Base-by-base conservation (phyloP, 2,888 invertebrate genomes). In the Venusia cambrica region DNA sequence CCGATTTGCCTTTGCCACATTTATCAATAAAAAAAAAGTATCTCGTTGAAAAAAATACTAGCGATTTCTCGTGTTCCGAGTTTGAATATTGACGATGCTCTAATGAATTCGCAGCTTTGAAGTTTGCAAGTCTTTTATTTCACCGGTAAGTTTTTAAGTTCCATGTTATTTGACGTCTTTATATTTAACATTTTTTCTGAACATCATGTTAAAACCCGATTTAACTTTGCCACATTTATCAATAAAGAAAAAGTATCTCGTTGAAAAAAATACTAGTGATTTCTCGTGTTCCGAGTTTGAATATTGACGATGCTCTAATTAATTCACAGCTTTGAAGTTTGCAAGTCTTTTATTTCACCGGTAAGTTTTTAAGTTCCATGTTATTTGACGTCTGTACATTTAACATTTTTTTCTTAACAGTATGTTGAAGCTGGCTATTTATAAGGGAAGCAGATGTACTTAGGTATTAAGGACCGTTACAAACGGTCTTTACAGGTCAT, bases 81-180 rank as follows among this genome's bases (percentile, higher is more conserved):
- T 26, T 40, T 9, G 45, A 39, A 41, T 53, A 43, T 48, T 40
- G 44, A 61, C 57, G 57, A 63, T 68, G 68, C 51, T 52, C 39
- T 54, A 44, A 62, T 64, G 48, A 60, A 44, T 45, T 57, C 38
- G 21, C 36, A 30, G 52, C 44, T 43, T 39, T 50, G 36, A 51
- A 61, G 57, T 62, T 57, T 54, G 51, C 54, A 34, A 35, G n/a
- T n/a, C n/a, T n/a, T 49, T 38, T 51, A 41, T 53, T 44, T 38
- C 48, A 53, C 44, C 38, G 73, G 73, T 73, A 57, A 71, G 73
- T 61, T 63, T 51, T 49, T n/a, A n/a, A 47, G 20, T 33, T 19
- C 2, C 5, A 25, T 24, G 4, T 9, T 13, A 14, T 8, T 3
- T 26, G 13, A 30, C 17, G 5, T 27, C 20, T 11, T 34, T 20